phyloP scores from a whole-genome alignment of 2,113 vertebrate genomes.

The Dicrurus megarhynchus region DNA sequence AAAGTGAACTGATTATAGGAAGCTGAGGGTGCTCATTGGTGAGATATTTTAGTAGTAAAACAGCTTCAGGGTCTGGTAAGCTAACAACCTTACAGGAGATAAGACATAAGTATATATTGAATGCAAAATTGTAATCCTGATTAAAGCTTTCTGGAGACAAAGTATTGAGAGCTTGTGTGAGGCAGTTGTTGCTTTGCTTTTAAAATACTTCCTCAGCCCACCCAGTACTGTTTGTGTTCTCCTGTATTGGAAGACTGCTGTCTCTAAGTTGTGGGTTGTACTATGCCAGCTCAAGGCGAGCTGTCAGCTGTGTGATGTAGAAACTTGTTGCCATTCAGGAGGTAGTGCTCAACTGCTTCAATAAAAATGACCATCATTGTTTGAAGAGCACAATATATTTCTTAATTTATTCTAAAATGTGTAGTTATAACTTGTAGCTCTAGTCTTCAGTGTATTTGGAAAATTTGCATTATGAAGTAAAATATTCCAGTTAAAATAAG shows the following conservation, averaged over 20 bases:
- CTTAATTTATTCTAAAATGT: neutral
- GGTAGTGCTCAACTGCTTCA: neutral
- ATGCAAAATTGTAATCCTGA: neutral
- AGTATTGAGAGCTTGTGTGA: neutral
- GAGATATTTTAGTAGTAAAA: slow-evolving; percentile 22
- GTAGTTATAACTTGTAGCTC: neutral
- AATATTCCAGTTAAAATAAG: slow-evolving; percentile 27
- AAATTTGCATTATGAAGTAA: neutral
- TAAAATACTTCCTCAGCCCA: neutral
- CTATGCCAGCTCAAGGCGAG: neutral
- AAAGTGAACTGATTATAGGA: slow-evolving; percentile 8
- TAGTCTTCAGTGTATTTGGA: neutral
- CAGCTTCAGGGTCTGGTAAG: neutral
- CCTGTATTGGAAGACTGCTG: neutral
- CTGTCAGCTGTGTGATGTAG: neutral
- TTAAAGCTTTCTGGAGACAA: neutral
- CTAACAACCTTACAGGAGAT: neutral
- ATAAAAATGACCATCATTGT: neutral
- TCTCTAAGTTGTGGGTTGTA: neutral
- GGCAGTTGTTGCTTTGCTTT: neutral
- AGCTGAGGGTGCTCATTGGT: neutral
- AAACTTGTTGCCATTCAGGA: neutral
- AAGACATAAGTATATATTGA: neutral
- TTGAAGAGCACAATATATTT: neutral
- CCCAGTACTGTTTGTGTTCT: neutral